phyloP scores from a whole-genome alignment of 2,888 invertebrate species.

The Dryobota labecula region DNA sequence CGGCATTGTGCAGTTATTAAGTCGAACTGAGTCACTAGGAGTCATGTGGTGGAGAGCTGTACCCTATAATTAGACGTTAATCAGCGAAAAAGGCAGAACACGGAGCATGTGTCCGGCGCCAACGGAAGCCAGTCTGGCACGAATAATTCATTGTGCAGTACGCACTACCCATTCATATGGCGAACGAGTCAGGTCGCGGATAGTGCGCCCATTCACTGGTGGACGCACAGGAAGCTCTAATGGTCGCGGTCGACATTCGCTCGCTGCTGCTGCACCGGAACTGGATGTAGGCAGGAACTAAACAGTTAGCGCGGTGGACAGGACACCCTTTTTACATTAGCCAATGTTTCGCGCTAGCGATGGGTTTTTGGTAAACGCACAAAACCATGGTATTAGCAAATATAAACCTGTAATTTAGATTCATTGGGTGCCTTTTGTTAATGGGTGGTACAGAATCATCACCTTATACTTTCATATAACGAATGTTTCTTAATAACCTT shows the following conservation, averaged over 20 bases:
- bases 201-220: constrained; percentile 78
- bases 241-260: constrained; percentile 76
- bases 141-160: constrained; percentile 85
- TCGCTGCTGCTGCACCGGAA: constrained; percentile 81
- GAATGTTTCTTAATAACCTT: neutral
- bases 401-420: constrained; percentile 8
- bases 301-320: constrained; percentile 79
- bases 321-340: constrained; percentile 61
- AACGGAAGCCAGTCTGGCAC: constrained; percentile 87
- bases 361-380: constrained; percentile 12
- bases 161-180: constrained; percentile 83
- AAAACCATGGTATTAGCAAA: neutral
- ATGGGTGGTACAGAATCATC: neutral
- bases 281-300: constrained; percentile 83
- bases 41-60: constrained; percentile 83
- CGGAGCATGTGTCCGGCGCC: constrained; percentile 84
- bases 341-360: constrained; percentile 24
- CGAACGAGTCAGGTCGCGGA: constrained; percentile 76
- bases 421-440: neutral
- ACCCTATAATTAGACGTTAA: constrained; percentile 89
- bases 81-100: constrained; percentile 86
- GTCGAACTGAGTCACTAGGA: constrained; percentile 83
- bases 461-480: neutral
- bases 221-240: constrained; percentile 85
- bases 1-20: constrained; percentile 78